A percentile compares a stretch with the other conserved stretches of the same genome.
These are phyloP conservation scores for Phymanthus crucifer DNA, from an alignment of 92 coral and sea anemone genomes.

Conservation along the genomic window DNA sequence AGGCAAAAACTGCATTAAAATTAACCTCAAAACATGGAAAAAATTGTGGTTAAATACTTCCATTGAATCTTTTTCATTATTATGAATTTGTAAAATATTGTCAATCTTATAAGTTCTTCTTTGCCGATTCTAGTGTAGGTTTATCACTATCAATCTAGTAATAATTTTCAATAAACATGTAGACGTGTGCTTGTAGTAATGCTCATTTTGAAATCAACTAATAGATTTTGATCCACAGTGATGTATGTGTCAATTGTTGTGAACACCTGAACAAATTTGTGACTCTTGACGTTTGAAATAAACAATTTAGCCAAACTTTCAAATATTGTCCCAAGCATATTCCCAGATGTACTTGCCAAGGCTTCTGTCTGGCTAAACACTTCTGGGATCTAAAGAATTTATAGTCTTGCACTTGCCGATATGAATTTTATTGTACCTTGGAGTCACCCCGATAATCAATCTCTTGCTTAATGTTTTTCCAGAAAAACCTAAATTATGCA, in stretches of 20 bases:
- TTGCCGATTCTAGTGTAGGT: background rate
- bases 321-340: no score
- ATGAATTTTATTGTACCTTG: no score
- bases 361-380: background rate
- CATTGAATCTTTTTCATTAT: background rate
- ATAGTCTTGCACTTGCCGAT: no score
- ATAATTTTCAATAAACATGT: slow-evolving; percentile 17
- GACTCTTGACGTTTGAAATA: no score
- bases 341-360: no score
- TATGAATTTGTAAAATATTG: background rate
- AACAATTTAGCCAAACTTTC: no score
- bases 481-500: no score
- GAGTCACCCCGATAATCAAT: no score
- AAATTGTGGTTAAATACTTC: background rate
- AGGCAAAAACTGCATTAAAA: background rate
- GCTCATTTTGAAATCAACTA: background rate
- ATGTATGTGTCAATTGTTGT: no score
- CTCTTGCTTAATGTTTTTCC: no score
- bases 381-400: background rate
- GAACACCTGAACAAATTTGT: no score
- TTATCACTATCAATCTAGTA: slow-evolving; percentile 1
- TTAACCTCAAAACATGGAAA: background rate
- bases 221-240: no score
- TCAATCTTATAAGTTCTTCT: background rate
- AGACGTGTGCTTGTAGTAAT: background rate